Percentiles rank a stretch among this genome's conserved stretches.
These are phyloP conservation scores for Zophobas morio DNA, from an alignment of 1,140 invertebrate species.

Conservation along the genomic window DNA sequence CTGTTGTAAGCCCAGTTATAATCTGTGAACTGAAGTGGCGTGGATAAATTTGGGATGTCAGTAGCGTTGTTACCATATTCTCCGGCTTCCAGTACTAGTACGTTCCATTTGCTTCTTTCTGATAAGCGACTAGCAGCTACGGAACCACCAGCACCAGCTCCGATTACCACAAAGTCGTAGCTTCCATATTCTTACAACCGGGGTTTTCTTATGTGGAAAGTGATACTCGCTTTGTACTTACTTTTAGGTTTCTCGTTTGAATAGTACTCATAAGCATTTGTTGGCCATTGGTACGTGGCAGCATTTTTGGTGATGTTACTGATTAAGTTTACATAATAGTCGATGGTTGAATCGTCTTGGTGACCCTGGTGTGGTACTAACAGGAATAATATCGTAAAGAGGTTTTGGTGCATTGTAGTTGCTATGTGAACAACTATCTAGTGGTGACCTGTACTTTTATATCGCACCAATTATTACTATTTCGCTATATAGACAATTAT, in stretches of 20 bases:
- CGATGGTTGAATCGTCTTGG: neutral
- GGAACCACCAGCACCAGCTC: constrained; percentile 76
- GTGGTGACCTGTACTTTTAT: too few relatives aligned
- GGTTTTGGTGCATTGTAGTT: too few relatives aligned
- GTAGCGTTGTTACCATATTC: constrained; percentile 8
- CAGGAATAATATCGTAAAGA: too few relatives aligned
- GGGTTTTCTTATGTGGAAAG: neutral
- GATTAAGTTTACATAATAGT: constrained; percentile 14
- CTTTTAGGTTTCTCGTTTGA: neutral
- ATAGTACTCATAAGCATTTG: constrained; percentile 1
- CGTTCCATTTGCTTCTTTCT: constrained; percentile 66
- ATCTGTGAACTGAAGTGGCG: constrained; percentile 5
- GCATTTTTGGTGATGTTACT: neutral
- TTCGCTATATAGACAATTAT: too few relatives aligned
- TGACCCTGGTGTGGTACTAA: too few relatives aligned
- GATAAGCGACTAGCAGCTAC: constrained; percentile 75
- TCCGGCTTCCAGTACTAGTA: constrained; percentile 75
- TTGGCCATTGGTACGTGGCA: neutral
- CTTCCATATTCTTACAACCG: neutral
- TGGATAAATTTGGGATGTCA: constrained; percentile 24
- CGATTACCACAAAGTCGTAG: constrained; percentile 72
- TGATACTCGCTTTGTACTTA: neutral
- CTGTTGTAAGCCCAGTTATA: constrained; percentile 45
- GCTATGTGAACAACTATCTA: too few relatives aligned
- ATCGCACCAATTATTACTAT: too few relatives aligned